A percentile compares a stretch with the other conserved stretches of the same genome.
These are phyloP conservation scores for Pyrrhia umbra DNA, from an alignment of 2,888 invertebrate species.

Conservation along the genomic window DNA sequence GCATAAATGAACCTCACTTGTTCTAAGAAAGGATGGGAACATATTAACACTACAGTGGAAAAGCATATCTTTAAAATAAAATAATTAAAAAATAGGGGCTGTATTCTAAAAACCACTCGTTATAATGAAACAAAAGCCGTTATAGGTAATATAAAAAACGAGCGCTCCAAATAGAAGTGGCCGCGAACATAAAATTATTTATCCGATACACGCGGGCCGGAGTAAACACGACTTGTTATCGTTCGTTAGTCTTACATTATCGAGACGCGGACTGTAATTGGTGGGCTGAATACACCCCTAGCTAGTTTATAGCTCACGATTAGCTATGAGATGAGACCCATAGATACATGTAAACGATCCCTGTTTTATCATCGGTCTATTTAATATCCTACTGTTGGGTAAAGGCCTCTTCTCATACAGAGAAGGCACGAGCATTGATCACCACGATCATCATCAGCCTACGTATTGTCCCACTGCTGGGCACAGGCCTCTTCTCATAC, in stretches of 20 bases:
- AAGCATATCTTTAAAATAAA: no score
- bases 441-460: no score
- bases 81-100: not conserved
- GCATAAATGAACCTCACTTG: no score
- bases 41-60: no score
- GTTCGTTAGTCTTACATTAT: conserved; percentile 86
- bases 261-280: conserved; percentile 83
- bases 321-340: not conserved
- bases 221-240: conserved; percentile 66
- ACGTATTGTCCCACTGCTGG: no score
- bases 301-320: conserved; percentile 71
- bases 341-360: not conserved
- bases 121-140: conserved; percentile 4
- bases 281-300: conserved; percentile 73
- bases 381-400: no score
- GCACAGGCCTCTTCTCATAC: no score
- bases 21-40: no score
- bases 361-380: no score
- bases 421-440: no score
- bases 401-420: no score
- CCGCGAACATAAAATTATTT: conserved; percentile 44
- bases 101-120: not conserved
- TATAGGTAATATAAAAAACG: conserved; percentile 22
- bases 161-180: conserved; percentile 26
- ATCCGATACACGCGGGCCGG: conserved; percentile 42